These are phyloP conservation scores for Bacillus rossius DNA, from an alignment of 1,140 invertebrate genomes.

Conservation along the genomic window DNA sequence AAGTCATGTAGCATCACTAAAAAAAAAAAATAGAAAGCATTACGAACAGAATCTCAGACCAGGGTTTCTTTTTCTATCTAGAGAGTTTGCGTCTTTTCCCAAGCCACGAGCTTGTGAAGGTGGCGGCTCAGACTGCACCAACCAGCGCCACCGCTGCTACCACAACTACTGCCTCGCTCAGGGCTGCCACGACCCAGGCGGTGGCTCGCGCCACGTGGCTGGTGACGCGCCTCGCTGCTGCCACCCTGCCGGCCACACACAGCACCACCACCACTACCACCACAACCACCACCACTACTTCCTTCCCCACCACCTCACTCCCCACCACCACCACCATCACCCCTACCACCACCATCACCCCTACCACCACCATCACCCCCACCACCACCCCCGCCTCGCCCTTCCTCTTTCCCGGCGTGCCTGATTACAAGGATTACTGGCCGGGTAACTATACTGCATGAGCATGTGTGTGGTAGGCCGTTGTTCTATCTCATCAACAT, in stretches of 20 bases:
- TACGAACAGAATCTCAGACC: too few relatives aligned
- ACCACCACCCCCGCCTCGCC: slow-evolving; percentile 28
- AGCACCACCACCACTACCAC: slow-evolving; percentile 15
- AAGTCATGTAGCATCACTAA: too few relatives aligned
- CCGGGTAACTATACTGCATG: too few relatives aligned
- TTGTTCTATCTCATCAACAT: not conserved
- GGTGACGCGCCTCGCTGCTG: slow-evolving; percentile 21
- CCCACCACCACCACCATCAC: slow-evolving; percentile 22
- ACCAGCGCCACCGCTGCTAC: slow-evolving; percentile 8
- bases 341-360: slow-evolving; percentile 38
- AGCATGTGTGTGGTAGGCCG: not conserved
- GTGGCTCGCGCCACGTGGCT: slow-evolving; percentile 20
- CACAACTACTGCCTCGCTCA: slow-evolving; percentile 3
- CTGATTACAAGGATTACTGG: slow-evolving; percentile 24
- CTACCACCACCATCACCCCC: slow-evolving; percentile 45
- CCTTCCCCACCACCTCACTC: slow-evolving; percentile 14
- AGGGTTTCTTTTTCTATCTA: too few relatives aligned
- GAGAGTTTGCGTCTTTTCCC: too few relatives aligned
- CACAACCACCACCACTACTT: slow-evolving; percentile 11
- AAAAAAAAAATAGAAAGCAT: slow-evolving; percentile 21
- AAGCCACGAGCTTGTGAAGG: too few relatives aligned
- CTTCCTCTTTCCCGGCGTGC: not conserved
- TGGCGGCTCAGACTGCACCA: too few relatives aligned
- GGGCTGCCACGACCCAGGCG: slow-evolving; percentile 22
- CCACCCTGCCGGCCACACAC: slow-evolving; percentile 18